Evolutionary conservation across 2,797 vertebrate species (phyloP).

Genomic region (Heliangelus exortis): DNA sequence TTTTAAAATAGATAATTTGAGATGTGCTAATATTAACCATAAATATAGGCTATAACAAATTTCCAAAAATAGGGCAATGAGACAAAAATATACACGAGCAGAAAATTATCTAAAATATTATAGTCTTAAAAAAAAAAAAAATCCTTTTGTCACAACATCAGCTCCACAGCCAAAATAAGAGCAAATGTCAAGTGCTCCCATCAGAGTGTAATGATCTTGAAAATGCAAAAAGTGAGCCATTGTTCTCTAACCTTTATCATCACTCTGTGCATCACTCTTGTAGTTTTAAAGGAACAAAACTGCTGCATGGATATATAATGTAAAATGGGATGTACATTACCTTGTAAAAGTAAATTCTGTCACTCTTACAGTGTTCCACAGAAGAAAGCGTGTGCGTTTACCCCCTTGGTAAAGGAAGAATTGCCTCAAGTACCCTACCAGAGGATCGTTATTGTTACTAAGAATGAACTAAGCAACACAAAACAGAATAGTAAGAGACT

Average conservation of each 20-base stretch:
- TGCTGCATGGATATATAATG: neutral
- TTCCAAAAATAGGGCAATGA: neutral
- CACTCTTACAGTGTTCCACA: accelerated
- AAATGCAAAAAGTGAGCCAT: neutral
- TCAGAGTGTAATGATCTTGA: neutral
- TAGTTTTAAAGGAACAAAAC: neutral
- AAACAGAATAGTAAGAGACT: slow-evolving; percentile 15
- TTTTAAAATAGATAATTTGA: neutral
- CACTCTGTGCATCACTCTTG: neutral
- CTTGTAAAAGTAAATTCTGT: neutral
- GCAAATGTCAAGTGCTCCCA: neutral
- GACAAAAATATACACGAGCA: neutral
- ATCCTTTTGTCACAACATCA: neutral
- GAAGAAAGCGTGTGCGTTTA: accelerated
- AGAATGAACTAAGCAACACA: neutral
- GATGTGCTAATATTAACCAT: neutral
- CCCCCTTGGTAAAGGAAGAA: neutral
- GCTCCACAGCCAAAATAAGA: neutral
- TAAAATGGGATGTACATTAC: accelerated
- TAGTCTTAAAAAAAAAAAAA: neutral
- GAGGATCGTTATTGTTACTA: neutral
- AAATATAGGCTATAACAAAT: neutral
- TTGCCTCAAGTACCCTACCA: neutral
- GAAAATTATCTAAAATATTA: neutral
- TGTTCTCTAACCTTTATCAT: neutral